Conservation (phyloP, 2,888 invertebrate species). For the Coenonympha glycerion region DNA sequence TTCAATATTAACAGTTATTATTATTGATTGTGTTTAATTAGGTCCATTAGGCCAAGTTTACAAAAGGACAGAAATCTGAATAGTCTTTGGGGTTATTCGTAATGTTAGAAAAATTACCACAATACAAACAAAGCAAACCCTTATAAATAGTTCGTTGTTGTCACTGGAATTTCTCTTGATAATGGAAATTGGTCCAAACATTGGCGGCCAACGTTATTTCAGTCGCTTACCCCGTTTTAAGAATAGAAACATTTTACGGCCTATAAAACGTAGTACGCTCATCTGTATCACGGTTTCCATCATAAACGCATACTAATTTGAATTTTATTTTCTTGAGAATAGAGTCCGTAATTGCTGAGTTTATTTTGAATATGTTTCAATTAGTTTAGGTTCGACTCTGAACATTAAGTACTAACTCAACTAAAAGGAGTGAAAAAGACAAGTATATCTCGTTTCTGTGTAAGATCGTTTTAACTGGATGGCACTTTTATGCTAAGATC, state of each 20-base stretch:
- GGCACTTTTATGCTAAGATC: no score
- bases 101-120: no score
- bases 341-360: conserved; percentile 10
- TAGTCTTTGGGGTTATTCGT: no score
- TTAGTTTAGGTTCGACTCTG: conserved; percentile 21
- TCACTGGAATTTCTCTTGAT: not conserved
- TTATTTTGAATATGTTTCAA: conserved; percentile 21
- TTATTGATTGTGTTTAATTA: no score
- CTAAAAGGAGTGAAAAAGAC: no score
- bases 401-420: no score
- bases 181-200: conserved; percentile 6
- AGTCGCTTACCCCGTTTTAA: conserved; percentile 20
- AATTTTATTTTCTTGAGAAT: not conserved
- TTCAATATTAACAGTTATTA: no score
- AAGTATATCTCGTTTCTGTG: no score
- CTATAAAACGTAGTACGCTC: conserved; percentile 31
- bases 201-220: conserved; percentile 22
- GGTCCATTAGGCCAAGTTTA: no score
- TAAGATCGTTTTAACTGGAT: no score
- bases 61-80: no score
- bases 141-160: not conserved
- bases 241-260: conserved; percentile 32
- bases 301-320: conserved; percentile 10
- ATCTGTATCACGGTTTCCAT: conserved; percentile 19
- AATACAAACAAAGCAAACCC: no score